Conservation (phyloP, 2,797 vertebrate genomes). For the Galagoides demidoff region DNA sequence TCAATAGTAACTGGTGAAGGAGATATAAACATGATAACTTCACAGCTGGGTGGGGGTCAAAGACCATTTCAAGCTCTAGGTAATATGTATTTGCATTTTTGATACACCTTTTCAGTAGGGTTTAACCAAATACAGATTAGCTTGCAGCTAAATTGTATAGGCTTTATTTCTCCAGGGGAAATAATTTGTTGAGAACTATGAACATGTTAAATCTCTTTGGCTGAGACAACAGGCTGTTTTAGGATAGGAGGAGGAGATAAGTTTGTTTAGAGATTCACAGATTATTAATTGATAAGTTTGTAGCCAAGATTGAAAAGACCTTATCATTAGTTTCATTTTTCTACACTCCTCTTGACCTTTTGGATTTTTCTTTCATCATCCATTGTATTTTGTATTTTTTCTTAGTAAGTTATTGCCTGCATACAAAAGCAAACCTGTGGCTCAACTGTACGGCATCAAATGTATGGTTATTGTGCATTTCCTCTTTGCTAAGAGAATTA, state of each 20-base stretch:
- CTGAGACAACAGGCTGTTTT: not conserved
- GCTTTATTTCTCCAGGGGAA: not conserved
- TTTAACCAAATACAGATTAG: slow-evolving; percentile 29
- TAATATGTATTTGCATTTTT: not conserved
- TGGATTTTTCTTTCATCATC: not conserved
- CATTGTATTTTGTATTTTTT: not conserved
- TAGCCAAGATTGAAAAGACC: not conserved
- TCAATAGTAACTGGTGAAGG: not conserved
- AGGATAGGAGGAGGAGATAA: not conserved
- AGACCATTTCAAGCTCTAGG: not conserved
- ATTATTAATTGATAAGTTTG: not conserved
- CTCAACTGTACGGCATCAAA: not conserved
- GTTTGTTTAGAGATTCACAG: not conserved
- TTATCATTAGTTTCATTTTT: not conserved
- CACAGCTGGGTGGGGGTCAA: not conserved
- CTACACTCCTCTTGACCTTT: not conserved
- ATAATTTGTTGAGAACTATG: not conserved
- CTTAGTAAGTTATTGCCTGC: not conserved
- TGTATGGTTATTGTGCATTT: not conserved
- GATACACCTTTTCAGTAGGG: not conserved
- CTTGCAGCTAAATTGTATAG: not conserved
- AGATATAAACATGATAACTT: not conserved
- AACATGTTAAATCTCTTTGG: slow-evolving; percentile 3
- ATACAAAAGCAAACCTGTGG: not conserved
- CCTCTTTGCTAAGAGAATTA: not conserved